Percentiles rank a stretch among this genome's conserved stretches.
phyloP scores from a whole-genome alignment of 2,888 invertebrate species.

The Papilio gigon region DNA sequence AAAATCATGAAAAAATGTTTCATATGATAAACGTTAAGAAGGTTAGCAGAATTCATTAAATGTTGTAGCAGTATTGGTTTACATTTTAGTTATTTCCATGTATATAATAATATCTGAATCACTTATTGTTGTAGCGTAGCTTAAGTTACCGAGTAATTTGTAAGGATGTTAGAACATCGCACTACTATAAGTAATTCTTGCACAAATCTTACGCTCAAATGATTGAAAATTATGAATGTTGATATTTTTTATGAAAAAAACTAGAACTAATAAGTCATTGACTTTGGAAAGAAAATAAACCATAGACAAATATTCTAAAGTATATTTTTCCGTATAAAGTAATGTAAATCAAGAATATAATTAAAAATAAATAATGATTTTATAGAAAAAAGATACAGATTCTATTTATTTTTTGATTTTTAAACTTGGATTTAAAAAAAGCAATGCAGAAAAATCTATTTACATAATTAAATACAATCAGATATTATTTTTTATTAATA shows the following conservation, averaged over 20 bases:
- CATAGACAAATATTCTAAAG: neutral
- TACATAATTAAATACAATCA: neutral
- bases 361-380: neutral
- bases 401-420: constrained; percentile 9
- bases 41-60: neutral
- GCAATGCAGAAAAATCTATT: neutral
- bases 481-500: neutral
- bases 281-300: neutral
- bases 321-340: neutral
- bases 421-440: neutral
- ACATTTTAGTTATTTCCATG: neutral
- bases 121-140: constrained; percentile 5
- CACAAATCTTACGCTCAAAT: constrained; percentile 60
- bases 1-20: neutral
- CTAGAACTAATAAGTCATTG: neutral
- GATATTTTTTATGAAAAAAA: neutral
- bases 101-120: neutral
- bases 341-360: neutral
- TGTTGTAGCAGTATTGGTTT: neutral
- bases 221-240: constrained; percentile 5
- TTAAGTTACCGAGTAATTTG: neutral
- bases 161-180: constrained; percentile 5
- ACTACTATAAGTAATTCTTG: constrained; percentile 47
- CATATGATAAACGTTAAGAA: neutral
- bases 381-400: neutral